phyloP scores from a whole-genome alignment of 2,888 invertebrate genomes.

The Phania funesta region DNA sequence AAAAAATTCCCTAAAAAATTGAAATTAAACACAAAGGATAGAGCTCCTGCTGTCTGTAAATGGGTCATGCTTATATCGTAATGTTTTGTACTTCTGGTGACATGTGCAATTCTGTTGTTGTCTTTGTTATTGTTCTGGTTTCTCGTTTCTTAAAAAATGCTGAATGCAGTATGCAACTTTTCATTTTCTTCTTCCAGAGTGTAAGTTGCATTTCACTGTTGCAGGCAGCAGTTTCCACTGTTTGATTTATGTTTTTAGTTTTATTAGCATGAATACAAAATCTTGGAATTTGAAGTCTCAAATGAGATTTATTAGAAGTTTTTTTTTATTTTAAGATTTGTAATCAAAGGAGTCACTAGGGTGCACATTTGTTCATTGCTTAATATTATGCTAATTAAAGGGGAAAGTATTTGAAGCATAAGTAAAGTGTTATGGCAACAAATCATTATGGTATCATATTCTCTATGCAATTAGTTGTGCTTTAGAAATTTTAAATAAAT shows the following conservation, averaged over 20 bases:
- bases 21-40: background rate
- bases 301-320: constrained; percentile 34
- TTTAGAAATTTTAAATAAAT: no score
- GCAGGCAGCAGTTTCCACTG: constrained; percentile 51
- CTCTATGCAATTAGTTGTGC: background rate
- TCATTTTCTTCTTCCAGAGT: constrained; percentile 52
- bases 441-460: background rate
- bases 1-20: constrained; percentile 45
- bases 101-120: constrained; percentile 52
- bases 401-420: constrained; percentile 16
- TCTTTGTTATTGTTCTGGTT: constrained; percentile 29
- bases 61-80: constrained; percentile 62
- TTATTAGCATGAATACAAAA: constrained; percentile 16
- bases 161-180: constrained; percentile 53
- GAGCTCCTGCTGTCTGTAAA: constrained; percentile 43
- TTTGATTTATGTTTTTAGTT: constrained; percentile 51
- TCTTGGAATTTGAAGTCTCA: constrained; percentile 26
- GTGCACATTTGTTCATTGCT: constrained; percentile 3
- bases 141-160: constrained; percentile 33
- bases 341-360: constrained; percentile 29
- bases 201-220: constrained; percentile 36
- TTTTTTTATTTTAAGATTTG: constrained; percentile 23
- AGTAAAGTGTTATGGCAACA: constrained; percentile 25
- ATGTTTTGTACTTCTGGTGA: constrained; percentile 58
- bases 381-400: background rate